phyloP scores from a whole-genome alignment of 2,888 invertebrate genomes.

The Erebia aethiops region DNA sequence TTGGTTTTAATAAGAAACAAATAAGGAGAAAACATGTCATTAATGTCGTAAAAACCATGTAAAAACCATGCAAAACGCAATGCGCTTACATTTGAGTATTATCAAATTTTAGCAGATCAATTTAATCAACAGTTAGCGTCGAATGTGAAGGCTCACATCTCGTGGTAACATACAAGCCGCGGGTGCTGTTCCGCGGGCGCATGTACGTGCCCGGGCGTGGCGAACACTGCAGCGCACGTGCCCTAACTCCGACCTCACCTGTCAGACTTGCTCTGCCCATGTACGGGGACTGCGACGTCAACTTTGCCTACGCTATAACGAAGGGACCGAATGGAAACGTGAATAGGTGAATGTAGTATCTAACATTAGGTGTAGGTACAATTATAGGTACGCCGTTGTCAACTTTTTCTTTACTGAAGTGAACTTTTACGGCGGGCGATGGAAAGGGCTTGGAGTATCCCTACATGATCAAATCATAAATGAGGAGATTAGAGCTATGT shows the following conservation, averaged over 20 bases:
- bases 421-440: too few relatives aligned
- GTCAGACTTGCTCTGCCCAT: slow-evolving; percentile 85
- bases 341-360: slow-evolving; percentile 68
- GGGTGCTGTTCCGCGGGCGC: slow-evolving; percentile 86
- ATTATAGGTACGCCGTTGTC: background rate
- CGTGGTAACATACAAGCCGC: slow-evolving; percentile 86
- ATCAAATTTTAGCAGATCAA: too few relatives aligned
- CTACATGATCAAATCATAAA: too few relatives aligned
- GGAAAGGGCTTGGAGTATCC: too few relatives aligned
- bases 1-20: too few relatives aligned
- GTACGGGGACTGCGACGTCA: slow-evolving; percentile 82
- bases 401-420: too few relatives aligned
- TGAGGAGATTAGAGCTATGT: too few relatives aligned
- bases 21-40: too few relatives aligned
- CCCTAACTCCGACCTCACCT: slow-evolving; percentile 69
- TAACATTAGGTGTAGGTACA: background rate
- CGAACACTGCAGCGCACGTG: slow-evolving; percentile 85
- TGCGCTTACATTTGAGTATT: too few relatives aligned
- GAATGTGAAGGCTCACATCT: slow-evolving; percentile 88
- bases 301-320: slow-evolving; percentile 78
- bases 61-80: too few relatives aligned
- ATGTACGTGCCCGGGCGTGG: slow-evolving; percentile 92
- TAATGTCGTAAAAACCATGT: too few relatives aligned
- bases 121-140: slow-evolving; percentile 90
- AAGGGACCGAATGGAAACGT: slow-evolving; percentile 70